These are phyloP conservation scores for Cassiopea xamachana DNA, from an alignment of 30 jellyfish, hydroid and myxozoan species.

Conservation along the genomic window DNA sequence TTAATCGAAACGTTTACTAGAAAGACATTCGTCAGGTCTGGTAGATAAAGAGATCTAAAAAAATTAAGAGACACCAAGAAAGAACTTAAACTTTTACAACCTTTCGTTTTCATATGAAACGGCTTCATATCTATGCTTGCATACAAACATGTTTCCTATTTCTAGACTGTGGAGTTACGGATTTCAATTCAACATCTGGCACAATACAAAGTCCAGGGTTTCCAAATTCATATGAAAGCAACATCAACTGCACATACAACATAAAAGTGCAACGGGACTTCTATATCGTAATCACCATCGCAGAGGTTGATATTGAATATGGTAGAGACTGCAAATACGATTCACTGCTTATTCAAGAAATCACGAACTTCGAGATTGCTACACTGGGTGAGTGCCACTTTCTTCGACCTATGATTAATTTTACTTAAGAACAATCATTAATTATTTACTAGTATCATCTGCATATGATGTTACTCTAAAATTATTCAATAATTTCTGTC, in stretches of 20 bases:
- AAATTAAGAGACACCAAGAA: too few species aligned
- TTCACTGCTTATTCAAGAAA: constrained; percentile 27
- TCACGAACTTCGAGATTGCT: not conserved
- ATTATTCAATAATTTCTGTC: too few species aligned
- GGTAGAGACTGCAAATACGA: constrained; percentile 44
- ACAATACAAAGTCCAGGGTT: constrained; percentile 53
- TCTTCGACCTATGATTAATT: not conserved
- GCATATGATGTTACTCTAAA: too few species aligned
- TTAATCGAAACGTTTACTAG: too few species aligned
- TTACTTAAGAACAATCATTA: too few species aligned
- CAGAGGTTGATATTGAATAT: constrained; percentile 35
- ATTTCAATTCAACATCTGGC: constrained; percentile 48
- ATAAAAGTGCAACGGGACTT: constrained; percentile 11
- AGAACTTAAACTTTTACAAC: too few species aligned
- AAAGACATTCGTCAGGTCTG: too few species aligned
- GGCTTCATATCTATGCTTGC: too few species aligned
- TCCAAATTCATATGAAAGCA: constrained; percentile 54
- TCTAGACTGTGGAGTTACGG: constrained; percentile 24
- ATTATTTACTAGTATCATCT: too few species aligned
- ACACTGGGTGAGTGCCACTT: constrained; percentile 19
- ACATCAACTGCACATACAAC: constrained; percentile 54
- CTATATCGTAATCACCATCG: constrained; percentile 5
- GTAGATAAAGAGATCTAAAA: too few species aligned
- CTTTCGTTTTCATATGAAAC: too few species aligned
- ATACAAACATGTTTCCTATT: too few species aligned